Percentiles rank a stretch among this genome's conserved stretches.
Conservation (phyloP, 2,113 vertebrate species). For the Gavia stellata region DNA sequence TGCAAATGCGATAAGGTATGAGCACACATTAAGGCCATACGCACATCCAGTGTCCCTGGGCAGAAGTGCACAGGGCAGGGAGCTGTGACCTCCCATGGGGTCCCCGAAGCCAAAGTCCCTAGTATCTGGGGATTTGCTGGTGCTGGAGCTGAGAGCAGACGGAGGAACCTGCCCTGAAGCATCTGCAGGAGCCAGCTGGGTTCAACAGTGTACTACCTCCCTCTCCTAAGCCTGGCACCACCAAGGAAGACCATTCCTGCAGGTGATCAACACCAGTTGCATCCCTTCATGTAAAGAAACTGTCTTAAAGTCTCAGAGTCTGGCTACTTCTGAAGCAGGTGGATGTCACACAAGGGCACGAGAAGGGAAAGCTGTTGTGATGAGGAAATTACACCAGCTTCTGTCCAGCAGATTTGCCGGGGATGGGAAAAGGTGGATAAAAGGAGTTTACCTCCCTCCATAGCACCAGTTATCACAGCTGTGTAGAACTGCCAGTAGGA, state of each 20-base stretch:
- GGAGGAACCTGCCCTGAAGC: neutral
- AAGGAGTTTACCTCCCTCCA: neutral
- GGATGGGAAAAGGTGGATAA: neutral
- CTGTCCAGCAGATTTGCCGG: neutral
- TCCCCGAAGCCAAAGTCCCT: neutral
- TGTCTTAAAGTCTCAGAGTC: neutral
- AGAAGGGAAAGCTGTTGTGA: neutral
- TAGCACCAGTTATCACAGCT: neutral
- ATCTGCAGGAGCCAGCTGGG: neutral
- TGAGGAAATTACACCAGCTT: neutral
- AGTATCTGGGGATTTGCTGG: neutral
- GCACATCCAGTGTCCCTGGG: neutral
- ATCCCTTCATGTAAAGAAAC: neutral
- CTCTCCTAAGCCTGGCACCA: neutral
- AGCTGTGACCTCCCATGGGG: neutral
- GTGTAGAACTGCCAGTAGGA: neutral
- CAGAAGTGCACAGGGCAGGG: neutral
- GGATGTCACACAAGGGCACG: neutral
- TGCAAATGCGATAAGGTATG: fast-evolving
- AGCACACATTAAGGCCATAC: neutral
- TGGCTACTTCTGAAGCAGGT: neutral
- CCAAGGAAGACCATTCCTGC: neutral
- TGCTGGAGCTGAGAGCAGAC: neutral
- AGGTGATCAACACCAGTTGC: neutral
- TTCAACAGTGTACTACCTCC: neutral